Evolutionary conservation across 2,113 vertebrate species (phyloP).

Genomic region (Ptilonorhynchus violaceus): DNA sequence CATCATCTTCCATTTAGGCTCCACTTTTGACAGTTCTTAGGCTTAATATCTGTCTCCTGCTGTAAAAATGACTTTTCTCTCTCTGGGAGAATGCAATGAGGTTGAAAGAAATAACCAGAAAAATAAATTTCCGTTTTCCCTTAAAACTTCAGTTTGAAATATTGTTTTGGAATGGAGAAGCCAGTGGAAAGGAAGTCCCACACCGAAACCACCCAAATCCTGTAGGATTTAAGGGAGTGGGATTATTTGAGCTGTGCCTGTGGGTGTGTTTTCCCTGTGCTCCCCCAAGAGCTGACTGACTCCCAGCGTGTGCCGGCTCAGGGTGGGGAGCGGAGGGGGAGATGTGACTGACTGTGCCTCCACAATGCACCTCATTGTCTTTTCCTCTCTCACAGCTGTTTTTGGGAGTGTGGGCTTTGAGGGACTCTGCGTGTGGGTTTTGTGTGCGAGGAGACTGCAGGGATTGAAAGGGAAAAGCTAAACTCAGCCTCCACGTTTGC

Average conservation of each 20-base stretch:
- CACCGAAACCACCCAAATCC: background rate
- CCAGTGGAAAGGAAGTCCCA: background rate
- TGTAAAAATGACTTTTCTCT: background rate
- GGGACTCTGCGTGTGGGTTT: background rate
- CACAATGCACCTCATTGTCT: conserved; percentile 38
- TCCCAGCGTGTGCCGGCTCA: conserved; percentile 23
- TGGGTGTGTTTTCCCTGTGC: background rate
- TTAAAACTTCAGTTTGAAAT: background rate
- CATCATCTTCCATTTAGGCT: background rate
- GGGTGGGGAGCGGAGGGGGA: background rate
- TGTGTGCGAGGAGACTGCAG: background rate
- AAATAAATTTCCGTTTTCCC: background rate
- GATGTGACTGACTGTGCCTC: conserved; percentile 22
- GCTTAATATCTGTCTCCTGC: background rate
- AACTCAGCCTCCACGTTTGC: background rate
- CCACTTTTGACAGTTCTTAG: background rate
- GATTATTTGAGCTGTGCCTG: background rate
- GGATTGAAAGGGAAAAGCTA: background rate
- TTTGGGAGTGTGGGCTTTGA: background rate
- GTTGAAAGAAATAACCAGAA: background rate
- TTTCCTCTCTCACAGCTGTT: conserved; percentile 38
- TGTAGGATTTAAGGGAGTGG: background rate
- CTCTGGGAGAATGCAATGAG: background rate
- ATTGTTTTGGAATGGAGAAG: background rate
- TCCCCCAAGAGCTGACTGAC: background rate